Evolutionary conservation across 2,797 vertebrate genomes (phyloP).

Genomic region (Mus spretus): DNA sequence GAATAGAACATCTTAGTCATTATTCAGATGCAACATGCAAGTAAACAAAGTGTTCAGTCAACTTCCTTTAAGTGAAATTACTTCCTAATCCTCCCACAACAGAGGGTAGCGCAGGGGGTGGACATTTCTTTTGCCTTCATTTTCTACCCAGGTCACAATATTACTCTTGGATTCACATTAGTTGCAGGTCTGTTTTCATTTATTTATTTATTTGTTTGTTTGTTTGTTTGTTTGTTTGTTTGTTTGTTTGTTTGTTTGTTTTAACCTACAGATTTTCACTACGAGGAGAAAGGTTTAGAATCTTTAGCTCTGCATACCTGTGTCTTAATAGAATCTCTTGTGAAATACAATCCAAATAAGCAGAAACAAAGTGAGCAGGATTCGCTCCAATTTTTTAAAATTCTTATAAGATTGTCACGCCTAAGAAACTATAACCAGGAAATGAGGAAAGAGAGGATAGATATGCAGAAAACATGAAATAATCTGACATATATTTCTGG

Average conservation of each 20-base stretch:
- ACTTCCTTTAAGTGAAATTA: background rate
- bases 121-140: background rate
- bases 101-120: rapidly evolving
- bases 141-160: background rate
- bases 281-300: background rate
- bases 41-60: background rate
- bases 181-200: background rate
- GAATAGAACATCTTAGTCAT: background rate
- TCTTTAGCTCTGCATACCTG: background rate
- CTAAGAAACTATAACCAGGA: background rate
- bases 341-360: background rate
- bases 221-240: background rate
- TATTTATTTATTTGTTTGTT: background rate
- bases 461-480: background rate
- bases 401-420: no score
- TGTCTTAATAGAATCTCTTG: background rate
- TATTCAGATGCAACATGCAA: background rate
- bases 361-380: background rate
- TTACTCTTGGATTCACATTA: background rate
- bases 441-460: background rate
- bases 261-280: background rate
- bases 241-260: background rate
- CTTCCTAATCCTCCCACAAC: background rate
- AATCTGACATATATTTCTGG: background rate
- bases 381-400: no score